A percentile compares a stretch with the other conserved stretches of the same genome.
Conservation (phyloP, 2,888 invertebrate species). For the Cheilosia urbana region DNA sequence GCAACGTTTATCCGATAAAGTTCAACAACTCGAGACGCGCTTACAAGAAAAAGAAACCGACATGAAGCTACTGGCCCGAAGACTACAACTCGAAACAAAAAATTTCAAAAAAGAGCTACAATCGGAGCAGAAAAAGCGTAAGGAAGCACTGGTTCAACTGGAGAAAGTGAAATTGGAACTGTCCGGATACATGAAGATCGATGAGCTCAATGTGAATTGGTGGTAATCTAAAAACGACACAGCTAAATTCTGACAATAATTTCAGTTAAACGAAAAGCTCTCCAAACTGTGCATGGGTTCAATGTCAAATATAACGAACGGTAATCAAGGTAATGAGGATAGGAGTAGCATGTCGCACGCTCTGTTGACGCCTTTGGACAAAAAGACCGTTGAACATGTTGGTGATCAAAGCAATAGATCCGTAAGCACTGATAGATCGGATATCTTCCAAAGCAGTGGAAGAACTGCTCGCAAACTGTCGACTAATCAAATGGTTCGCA, state of each 20-base stretch:
- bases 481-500: slow-evolving; percentile 35
- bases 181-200: slow-evolving; percentile 81
- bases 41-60: slow-evolving; percentile 87
- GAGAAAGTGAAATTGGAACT: slow-evolving; percentile 83
- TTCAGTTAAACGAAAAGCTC: slow-evolving; percentile 77
- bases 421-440: slow-evolving; percentile 43
- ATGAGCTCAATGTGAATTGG: slow-evolving; percentile 79
- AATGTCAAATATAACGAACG: slow-evolving; percentile 40
- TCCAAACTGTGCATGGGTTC: slow-evolving; percentile 61
- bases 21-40: slow-evolving; percentile 85
- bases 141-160: slow-evolving; percentile 88
- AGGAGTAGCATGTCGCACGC: slow-evolving; percentile 13
- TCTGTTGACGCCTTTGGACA: slow-evolving; percentile 35
- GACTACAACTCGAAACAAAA: slow-evolving; percentile 89
- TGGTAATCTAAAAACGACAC: background rate
- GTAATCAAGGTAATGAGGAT: slow-evolving; percentile 30
- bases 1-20: slow-evolving; percentile 88
- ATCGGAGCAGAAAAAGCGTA: slow-evolving; percentile 88
- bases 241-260: background rate
- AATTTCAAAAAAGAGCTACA: slow-evolving; percentile 89
- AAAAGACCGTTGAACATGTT: slow-evolving; percentile 17
- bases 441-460: slow-evolving; percentile 13
- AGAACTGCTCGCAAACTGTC: slow-evolving; percentile 46
- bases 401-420: slow-evolving; percentile 56
- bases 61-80: slow-evolving; percentile 88